phyloP scores from a whole-genome alignment of 2,113 vertebrate genomes.

The Chelonoidis abingdonii region DNA sequence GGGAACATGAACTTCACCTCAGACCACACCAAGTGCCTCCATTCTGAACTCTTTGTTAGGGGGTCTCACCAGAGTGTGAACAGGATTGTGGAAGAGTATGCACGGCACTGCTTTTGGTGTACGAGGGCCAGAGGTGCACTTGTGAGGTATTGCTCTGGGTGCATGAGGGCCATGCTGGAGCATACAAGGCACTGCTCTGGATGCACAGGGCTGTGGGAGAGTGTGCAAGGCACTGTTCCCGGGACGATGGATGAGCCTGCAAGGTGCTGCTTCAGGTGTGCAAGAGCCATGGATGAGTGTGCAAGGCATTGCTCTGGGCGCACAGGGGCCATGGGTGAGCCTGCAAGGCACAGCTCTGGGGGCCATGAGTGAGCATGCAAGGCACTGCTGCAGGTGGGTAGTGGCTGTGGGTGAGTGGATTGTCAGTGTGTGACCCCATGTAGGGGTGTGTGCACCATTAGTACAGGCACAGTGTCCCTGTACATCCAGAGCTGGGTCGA shows the following conservation, averaged over 20 bases:
- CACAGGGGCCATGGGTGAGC: background rate
- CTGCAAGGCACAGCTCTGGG: too few relatives aligned
- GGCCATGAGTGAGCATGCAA: too few relatives aligned
- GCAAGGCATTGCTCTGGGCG: background rate
- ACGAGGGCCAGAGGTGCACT: background rate
- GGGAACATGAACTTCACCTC: background rate
- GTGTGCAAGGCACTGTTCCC: background rate
- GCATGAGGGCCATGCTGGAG: too few relatives aligned
- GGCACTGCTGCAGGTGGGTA: background rate
- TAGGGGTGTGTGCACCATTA: background rate
- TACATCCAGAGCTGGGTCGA: background rate
- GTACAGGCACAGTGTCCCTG: background rate
- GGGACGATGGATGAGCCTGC: too few relatives aligned
- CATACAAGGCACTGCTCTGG: background rate
- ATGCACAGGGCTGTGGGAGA: fast-evolving
- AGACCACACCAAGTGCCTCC: background rate
- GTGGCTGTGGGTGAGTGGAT: background rate
- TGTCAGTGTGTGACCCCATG: background rate
- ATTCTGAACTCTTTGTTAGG: background rate
- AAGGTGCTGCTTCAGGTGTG: background rate
- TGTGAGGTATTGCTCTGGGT: background rate
- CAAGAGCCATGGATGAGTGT: background rate
- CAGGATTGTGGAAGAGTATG: background rate
- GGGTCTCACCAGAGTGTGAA: background rate
- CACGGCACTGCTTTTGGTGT: background rate